Evolutionary conservation across 2,888 invertebrate species (phyloP), one percentile per base, ranked within the genome.

Genomic region (Cepaea hortensis): DNA sequence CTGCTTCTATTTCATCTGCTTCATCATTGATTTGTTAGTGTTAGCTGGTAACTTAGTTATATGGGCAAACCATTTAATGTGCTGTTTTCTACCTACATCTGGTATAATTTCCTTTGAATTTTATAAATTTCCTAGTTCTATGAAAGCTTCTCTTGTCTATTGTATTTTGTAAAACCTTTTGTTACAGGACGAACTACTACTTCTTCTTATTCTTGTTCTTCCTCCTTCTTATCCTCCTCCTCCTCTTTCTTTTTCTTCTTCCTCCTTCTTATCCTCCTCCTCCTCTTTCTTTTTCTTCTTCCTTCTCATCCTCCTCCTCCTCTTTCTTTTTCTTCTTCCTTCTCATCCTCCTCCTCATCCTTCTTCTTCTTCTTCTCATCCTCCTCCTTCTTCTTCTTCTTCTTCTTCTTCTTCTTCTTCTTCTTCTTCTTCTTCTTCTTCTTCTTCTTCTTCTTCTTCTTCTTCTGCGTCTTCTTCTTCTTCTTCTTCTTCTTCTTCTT

Each of bases 401-500:
- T n/a, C n/a, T 68, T 68, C 4, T n/a, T 4, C n/a, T 68, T 3
- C 13, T 68, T 4, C 68, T 68, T 4, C n/a, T n/a, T 4, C n/a
- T 68, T 3, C 3, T 55, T 2, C 3, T 55, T 55, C 55, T 55
- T 55, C 55, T 55, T 55, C 55, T 55, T 55, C 55, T 55, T 55
- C 68, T 68, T 68, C n/a, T n/a, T 68, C n/a, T 68, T n/a, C n/a
- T 68, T 68, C 68, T 68, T 68, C n/a, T 68, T n/a, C n/a, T 68
- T 68, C 68, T 68, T 68, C n/a, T n/a, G 3, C 68, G 3, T 68
- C 20, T 68, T 68, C n/a, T 68, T n/a, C 68, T 68, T 68, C 68
- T 68, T 68, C n/a, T 68, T n/a, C n/a, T 68, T n/a, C n/a, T n/a
- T 68, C n/a, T 68, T 68, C 68, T 68, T 68, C n/a, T n/a, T 68